Base-by-base conservation (phyloP, 2,113 vertebrate species). In the Solea senegalensis region DNA sequence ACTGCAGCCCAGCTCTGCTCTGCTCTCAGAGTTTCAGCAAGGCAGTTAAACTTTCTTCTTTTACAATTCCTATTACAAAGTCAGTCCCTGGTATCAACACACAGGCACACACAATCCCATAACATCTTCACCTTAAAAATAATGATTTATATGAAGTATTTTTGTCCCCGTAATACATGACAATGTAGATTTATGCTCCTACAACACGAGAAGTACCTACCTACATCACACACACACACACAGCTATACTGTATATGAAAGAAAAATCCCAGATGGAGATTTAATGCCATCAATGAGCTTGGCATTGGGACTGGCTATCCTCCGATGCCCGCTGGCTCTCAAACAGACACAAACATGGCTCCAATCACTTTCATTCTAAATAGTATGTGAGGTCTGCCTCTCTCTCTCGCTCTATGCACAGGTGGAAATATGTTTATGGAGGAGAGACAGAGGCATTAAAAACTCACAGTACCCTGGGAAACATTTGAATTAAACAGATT, bases 241-340 rank as follows among this genome's bases (percentile, higher is more conserved):
- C 45, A 79, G 13, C 69, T 41, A 43, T 7, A 46, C 21, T 21
- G 21, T 21, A 21, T 21, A 21, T 21, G 21, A 21, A 76, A 73
- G 75, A 78, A 70, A 66, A 74, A 75, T 70, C 78, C 65, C 55
- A 82, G 82, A 51, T 85, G 58, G 60, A 59, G 58, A 65, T 78
- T 80, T 58, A 57, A 74, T 79, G 76, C 50, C 76, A 83, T 84
- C 68, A 54, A 72, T 87, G 67, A 78, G 72, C 72, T 82, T 84
- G 69, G 74, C 72, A 59, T 62, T 72, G 72, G 75, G 58, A 80
- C 62, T 53, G 44, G 64, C 48, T 45, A 58, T 69, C 81, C 59
- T 40, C 68, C 49, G 50, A 64, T 79, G 59, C 69, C 73, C 76
- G 75, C 80, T 73, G 63, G 53, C 50, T 69, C 54, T 61, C 56